These are phyloP conservation scores for Anoncus sp. DNA, from an alignment of 2,888 invertebrate genomes.

Conservation along the genomic window DNA sequence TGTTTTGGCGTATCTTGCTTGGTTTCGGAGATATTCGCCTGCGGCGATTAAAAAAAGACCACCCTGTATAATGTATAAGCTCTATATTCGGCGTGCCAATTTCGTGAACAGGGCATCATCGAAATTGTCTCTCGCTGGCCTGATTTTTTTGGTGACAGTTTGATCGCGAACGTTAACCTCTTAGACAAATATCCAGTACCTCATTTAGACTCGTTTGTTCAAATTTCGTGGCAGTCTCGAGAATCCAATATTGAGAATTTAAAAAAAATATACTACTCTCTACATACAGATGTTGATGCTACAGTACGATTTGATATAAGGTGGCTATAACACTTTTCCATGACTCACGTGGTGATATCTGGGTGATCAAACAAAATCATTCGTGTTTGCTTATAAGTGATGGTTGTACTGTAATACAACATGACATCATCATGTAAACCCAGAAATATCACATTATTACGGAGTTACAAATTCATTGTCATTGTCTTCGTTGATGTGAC, in stretches of 20 bases:
- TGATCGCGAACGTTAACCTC: slow-evolving; percentile 44
- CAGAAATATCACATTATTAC: neutral
- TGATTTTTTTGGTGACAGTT: slow-evolving; percentile 54
- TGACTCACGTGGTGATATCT: neutral
- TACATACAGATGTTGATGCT: neutral
- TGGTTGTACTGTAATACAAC: neutral
- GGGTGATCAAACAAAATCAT: neutral
- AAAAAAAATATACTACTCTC: slow-evolving; percentile 19
- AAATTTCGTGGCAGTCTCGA: slow-evolving; percentile 24
- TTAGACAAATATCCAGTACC: slow-evolving; percentile 46
- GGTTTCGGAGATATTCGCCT: too few relatives aligned
- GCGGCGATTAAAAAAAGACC: too few relatives aligned
- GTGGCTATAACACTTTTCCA: neutral
- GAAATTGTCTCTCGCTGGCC: slow-evolving; percentile 33
- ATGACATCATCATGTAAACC: neutral
- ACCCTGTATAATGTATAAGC: slow-evolving; percentile 18
- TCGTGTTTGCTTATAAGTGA: neutral
- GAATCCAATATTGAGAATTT: neutral
- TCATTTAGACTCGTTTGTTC: slow-evolving; percentile 36
- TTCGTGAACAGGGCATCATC: slow-evolving; percentile 29
- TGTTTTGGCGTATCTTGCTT: too few relatives aligned
- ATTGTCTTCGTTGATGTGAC: neutral
- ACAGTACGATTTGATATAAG: slow-evolving; percentile 8
- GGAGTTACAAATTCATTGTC: slow-evolving; percentile 9
- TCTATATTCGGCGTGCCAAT: slow-evolving; percentile 32